A percentile compares a stretch with the other conserved stretches of the same genome.
These are phyloP conservation scores for Corythornis cristatus DNA, from an alignment of 2,113 vertebrate genomes.

Conservation along the genomic window DNA sequence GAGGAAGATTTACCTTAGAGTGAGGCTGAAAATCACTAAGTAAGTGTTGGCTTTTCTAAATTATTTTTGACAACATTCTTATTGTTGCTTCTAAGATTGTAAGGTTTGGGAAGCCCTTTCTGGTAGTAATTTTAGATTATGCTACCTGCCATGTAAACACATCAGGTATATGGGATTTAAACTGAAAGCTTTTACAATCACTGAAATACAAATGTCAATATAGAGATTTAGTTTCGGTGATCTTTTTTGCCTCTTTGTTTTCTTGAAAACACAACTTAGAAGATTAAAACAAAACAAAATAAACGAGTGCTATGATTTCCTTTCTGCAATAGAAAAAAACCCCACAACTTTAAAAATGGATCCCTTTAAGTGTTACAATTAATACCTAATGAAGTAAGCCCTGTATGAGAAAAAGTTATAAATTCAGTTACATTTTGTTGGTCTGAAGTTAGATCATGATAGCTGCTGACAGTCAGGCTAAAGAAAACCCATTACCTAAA, in stretches of 20 bases:
- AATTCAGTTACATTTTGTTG: neutral
- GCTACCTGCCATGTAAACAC: neutral
- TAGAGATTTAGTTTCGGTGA: neutral
- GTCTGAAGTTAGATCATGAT: neutral
- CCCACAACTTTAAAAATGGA: neutral
- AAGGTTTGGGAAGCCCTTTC: neutral
- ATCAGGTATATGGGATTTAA: neutral
- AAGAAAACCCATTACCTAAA: neutral
- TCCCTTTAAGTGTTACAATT: neutral
- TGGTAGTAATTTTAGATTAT: neutral
- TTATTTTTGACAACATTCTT: neutral
- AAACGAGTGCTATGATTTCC: neutral
- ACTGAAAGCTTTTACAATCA: neutral
- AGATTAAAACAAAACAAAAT: neutral
- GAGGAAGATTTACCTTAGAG: neutral
- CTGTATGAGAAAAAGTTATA: neutral
- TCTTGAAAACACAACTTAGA: neutral
- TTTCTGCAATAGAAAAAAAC: neutral
- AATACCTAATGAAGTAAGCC: neutral
- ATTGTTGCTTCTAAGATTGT: neutral
- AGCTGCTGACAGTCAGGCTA: no score
- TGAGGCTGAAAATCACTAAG: neutral
- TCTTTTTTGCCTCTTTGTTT: neutral
- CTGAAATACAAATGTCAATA: neutral
- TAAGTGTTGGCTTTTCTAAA: neutral